Percentiles rank a stretch among this genome's conserved stretches.
Conservation (phyloP, 2,888 invertebrate species). For the Lydus trimaculatus region DNA sequence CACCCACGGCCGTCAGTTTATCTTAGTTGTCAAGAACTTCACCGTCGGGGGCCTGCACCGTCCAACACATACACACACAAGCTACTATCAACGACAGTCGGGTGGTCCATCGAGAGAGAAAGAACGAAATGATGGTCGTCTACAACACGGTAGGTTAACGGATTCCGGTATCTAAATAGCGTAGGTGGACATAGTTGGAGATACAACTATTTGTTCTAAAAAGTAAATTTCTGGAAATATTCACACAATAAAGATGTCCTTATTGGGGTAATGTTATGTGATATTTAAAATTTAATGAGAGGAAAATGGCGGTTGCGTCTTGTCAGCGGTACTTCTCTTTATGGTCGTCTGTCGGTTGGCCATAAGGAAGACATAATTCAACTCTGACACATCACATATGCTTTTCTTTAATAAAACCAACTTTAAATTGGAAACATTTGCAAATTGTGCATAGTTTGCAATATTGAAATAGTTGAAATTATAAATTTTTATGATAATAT, state of each 20-base stretch:
- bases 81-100: constrained; percentile 54
- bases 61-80: constrained; percentile 48
- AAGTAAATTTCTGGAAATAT: constrained; percentile 39
- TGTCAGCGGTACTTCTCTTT: constrained; percentile 55
- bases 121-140: constrained; percentile 33
- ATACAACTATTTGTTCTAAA: not conserved
- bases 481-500: not conserved
- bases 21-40: constrained; percentile 55
- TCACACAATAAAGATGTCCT: too few relatives aligned
- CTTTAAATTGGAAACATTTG: too few relatives aligned
- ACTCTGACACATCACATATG: constrained; percentile 56
- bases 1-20: constrained; percentile 60
- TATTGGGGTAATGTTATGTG: too few relatives aligned
- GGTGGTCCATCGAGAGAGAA: constrained; percentile 54
- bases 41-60: constrained; percentile 53
- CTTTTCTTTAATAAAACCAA: too few relatives aligned
- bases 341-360: too few relatives aligned
- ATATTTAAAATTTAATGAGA: too few relatives aligned
- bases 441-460: too few relatives aligned
- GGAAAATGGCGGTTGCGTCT: constrained; percentile 50
- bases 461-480: too few relatives aligned
- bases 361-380: constrained; percentile 58
- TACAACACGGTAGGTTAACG: not conserved
- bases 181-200: not conserved
- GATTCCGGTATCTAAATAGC: not conserved